Evolutionary conservation across 2,113 vertebrate species (phyloP), one percentile per base, ranked within the genome.

Genomic region (Pachypanchax playfairii): DNA sequence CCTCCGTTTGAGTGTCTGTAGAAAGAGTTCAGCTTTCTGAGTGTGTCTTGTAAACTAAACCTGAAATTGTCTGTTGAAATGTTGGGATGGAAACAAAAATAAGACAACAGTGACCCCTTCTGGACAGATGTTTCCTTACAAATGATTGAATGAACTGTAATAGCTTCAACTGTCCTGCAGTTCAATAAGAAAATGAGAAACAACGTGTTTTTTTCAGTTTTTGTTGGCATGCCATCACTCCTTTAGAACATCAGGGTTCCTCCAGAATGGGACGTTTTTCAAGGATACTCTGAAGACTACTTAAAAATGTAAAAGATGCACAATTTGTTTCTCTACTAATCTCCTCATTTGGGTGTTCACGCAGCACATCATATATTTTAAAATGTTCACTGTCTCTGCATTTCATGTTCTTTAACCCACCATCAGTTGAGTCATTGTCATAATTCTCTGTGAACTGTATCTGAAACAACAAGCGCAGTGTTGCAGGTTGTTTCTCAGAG

Each of bases 371-470:
- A 31, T 10, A 33, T 33, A 2, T 6, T 33, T 33, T 33, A 29
- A 29, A 29, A 5, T 33, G n/a, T 33, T 6, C 2, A 12, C 13
- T 35, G 9, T 35, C 13, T 11, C 31, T 10, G 3, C 31, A 12
- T 35, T 2, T 35, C n/a, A n/a, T n/a, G n/a, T n/a, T n/a, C 3
- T 54, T 22, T 11, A 13, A 54, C 33, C 11, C 14, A 21, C 53
- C 67, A 31, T 62, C 10, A 21, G 53, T 36, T n/a, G n/a, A n/a
- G 39, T 28, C 39, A 35, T 24, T 51, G 21, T 66, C 47, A 28
- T 65, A 29, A 15, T 70, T 73, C 51, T 79, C 74, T 4, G 55
- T 12, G 22, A 79, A 59, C 91, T 91, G 66, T 25, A 25, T 41
- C 38, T 41, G 35, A 39, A 14, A 57, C 12, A 67, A 48, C 12